These are phyloP conservation scores for Eulacestoma nigropectus DNA, from an alignment of 2,113 vertebrate genomes.

Conservation along the genomic window DNA sequence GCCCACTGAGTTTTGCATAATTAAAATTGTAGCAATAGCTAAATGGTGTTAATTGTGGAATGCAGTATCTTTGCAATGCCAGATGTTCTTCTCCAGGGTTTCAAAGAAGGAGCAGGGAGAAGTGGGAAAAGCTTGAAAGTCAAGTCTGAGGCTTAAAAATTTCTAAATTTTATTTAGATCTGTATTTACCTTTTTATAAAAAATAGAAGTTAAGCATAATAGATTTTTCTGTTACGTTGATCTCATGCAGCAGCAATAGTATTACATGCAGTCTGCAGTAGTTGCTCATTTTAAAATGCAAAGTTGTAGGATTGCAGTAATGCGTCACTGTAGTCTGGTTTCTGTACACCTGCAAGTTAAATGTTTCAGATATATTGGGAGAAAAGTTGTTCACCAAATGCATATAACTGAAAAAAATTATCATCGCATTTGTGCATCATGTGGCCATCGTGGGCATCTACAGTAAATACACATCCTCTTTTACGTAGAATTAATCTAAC, in stretches of 20 bases:
- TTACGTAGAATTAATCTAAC: background rate
- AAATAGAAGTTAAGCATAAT: background rate
- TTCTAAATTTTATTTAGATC: background rate
- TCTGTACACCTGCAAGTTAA: background rate
- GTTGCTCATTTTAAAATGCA: background rate
- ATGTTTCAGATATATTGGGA: background rate
- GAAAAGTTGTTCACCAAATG: background rate
- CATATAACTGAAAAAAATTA: background rate
- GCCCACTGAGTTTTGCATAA: slow-evolving; percentile 5
- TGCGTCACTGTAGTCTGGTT: background rate
- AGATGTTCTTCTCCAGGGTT: background rate
- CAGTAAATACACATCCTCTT: background rate
- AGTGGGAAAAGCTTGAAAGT: background rate
- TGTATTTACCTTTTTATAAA: background rate
- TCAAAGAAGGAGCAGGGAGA: background rate
- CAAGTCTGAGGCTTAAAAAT: background rate
- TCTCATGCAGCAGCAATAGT: background rate
- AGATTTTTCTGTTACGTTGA: background rate
- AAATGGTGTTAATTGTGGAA: background rate
- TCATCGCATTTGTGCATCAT: background rate
- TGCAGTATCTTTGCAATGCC: background rate
- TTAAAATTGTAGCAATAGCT: slow-evolving; percentile 7
- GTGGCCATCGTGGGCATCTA: background rate
- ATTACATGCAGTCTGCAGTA: background rate
- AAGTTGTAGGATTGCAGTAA: background rate